A percentile compares a stretch with the other conserved stretches of the same genome.
These are phyloP conservation scores for Pipistrellus pipistrellus DNA, from an alignment of 2,797 vertebrate species.

Conservation along the genomic window DNA sequence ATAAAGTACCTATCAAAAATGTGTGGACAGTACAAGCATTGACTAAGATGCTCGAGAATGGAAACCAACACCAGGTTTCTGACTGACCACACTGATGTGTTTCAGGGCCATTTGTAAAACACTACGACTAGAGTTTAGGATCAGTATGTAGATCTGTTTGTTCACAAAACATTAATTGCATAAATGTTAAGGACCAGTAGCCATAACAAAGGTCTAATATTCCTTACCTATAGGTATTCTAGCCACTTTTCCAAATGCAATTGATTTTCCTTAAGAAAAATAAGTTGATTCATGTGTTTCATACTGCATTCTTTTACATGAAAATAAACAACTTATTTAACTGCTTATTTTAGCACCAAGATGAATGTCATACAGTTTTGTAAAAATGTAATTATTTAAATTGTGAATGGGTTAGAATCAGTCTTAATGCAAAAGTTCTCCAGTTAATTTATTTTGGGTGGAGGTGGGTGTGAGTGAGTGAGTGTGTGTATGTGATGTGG, in stretches of 20 bases:
- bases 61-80: background rate
- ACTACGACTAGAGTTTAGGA: background rate
- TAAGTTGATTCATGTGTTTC: background rate
- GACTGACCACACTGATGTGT: background rate
- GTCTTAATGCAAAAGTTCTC: background rate
- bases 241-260: slow-evolving; percentile 27
- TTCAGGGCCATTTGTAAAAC: background rate
- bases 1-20: background rate
- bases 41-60: background rate
- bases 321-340: background rate
- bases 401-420: background rate
- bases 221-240: background rate
- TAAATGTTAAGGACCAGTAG: slow-evolving; percentile 53
- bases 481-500: fast-evolving
- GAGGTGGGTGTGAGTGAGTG: background rate
- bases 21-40: background rate
- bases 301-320: background rate
- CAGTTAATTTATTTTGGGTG: background rate
- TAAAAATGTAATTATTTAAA: slow-evolving; percentile 11
- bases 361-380: background rate
- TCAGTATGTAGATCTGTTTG: slow-evolving; percentile 51
- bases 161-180: slow-evolving; percentile 76
- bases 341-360: background rate
- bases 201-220: slow-evolving; percentile 62
- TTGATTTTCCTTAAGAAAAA: background rate